Percentiles rank a stretch among this genome's conserved stretches.
These are phyloP conservation scores for Ispidina lecontei DNA, from an alignment of 2,797 vertebrate species.

Conservation along the genomic window DNA sequence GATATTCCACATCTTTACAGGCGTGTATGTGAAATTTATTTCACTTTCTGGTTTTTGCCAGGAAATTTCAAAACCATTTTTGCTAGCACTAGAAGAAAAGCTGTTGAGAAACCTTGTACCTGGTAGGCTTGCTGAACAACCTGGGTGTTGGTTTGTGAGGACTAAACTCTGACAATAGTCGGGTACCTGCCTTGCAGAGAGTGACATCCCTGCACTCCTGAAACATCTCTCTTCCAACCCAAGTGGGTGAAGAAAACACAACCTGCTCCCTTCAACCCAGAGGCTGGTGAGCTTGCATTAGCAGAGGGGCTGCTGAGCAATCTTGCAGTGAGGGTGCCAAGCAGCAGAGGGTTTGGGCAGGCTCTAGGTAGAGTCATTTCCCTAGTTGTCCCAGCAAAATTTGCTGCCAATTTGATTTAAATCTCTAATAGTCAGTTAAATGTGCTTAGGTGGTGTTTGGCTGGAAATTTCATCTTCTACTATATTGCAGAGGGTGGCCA, in stretches of 20 bases:
- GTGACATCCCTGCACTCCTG: background rate
- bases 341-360: background rate
- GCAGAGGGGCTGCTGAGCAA: accelerated
- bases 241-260: background rate
- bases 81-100: background rate
- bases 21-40: background rate
- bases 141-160: background rate
- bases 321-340: accelerated
- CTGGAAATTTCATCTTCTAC: background rate
- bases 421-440: background rate
- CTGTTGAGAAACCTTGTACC: background rate
- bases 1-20: background rate
- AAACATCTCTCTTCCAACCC: background rate
- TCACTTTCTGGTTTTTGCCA: background rate
- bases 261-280: accelerated
- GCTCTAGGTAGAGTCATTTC: background rate
- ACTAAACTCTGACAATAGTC: accelerated
- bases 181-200: too few species aligned
- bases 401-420: background rate
- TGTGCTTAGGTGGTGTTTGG: background rate
- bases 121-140: accelerated
- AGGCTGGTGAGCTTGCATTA: background rate
- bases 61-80: background rate
- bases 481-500: background rate
- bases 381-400: background rate